Evolutionary conservation across 2,797 vertebrate genomes (phyloP), one percentile per base, ranked within the genome.

Genomic region (Xiphophorus birchmanni): DNA sequence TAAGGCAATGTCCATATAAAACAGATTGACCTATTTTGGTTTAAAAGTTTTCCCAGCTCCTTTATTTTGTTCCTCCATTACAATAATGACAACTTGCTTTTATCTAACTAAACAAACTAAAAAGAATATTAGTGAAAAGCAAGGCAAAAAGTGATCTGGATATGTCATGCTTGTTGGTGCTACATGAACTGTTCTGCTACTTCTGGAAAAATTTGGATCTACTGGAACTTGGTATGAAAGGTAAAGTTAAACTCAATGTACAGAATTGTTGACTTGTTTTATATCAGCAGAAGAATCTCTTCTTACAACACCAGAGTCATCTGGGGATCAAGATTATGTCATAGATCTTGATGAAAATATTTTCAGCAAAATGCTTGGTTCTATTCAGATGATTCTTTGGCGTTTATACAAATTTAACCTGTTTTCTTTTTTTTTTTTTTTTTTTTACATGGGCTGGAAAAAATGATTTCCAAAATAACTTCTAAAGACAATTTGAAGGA

Each of bases 21-120:
- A 84, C 47, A 47, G 69, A 90, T 83, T 37, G 26, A 82, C 74
- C 54, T 80, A 45, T 74, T 83, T 37, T 60, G 67, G 50, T 81
- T 67, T 4, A 1, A 76, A 76, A 26, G 84, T 40, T 11, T 10
- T 18, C 17, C 37, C 35, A 40, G 35, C 7, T 42, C 21, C 12
- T 71, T 71, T n/a, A 6, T n/a, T 44, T 44, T 71, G 9, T 44
- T 6, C 23, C 11, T 71, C 13, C 23, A 11, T 35, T 67, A 18
- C 17, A 5, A 23, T n/a, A 5, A 5, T n/a, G 10, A 44, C 21
- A n/a, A 71, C 7, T 11, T 67, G 65, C 9, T 32, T 4, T 67
- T 40, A 40, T 40, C 32, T 21, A 18, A 37, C 29, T 35, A 65
- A 40, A 5, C 18, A 67, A 67, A 40, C 4, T 11, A 65, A 65